A percentile compares a stretch with the other conserved stretches of the same genome.
Conservation (phyloP, 2,797 vertebrate species). For the Falco rusticolus region DNA sequence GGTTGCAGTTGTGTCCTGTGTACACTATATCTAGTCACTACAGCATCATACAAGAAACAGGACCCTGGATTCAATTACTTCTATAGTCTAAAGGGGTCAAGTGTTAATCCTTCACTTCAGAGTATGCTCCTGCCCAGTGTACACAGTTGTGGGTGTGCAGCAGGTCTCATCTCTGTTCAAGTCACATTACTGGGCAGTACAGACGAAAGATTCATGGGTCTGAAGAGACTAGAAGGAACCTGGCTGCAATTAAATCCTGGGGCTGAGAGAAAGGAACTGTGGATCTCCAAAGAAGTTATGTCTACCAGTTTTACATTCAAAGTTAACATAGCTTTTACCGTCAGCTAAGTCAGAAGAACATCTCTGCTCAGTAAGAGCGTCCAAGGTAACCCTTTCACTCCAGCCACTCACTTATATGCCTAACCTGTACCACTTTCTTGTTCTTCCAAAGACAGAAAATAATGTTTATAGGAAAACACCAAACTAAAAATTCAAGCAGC, state of each 20-base stretch:
- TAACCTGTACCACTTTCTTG: neutral
- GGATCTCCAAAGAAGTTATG: neutral
- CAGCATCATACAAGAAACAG: neutral
- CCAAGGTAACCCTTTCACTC: neutral
- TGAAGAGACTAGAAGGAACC: neutral
- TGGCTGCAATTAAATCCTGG: neutral
- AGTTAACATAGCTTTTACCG: neutral
- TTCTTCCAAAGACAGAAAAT: neutral
- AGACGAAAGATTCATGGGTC: neutral
- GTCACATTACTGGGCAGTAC: neutral
- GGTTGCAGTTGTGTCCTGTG: neutral
- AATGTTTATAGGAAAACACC: neutral
- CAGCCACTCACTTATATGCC: neutral
- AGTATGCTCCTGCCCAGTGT: rapidly evolving
- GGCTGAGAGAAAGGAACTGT: neutral
- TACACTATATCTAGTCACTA: neutral
- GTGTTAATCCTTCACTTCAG: neutral
- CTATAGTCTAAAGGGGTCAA: neutral
- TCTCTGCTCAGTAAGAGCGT: neutral
- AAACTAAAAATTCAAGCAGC: neutral
- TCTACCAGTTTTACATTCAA: neutral
- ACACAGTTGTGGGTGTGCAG: neutral
- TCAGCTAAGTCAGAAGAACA: neutral
- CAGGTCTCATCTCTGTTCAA: neutral
- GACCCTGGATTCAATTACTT: neutral